phyloP scores from a whole-genome alignment of 2,797 vertebrate genomes.

The Aselliscus stoliczkanus region DNA sequence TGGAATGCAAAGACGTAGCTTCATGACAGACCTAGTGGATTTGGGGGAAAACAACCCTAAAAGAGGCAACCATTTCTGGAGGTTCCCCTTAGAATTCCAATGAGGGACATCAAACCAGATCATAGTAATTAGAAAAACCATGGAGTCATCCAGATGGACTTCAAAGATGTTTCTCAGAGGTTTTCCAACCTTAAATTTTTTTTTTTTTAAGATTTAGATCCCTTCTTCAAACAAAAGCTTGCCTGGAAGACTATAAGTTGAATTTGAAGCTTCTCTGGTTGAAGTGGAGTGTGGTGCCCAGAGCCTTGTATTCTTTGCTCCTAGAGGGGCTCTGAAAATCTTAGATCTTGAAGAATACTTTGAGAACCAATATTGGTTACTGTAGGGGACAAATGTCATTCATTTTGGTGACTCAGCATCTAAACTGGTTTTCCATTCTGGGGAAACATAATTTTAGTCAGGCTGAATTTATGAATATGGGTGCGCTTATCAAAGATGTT shows the following conservation, averaged over 20 bases:
- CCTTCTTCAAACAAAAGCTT: not conserved
- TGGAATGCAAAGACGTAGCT: not conserved
- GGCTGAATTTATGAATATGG: not conserved
- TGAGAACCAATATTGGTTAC: not conserved
- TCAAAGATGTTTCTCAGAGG: not conserved
- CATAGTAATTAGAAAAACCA: not conserved
- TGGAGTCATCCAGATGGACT: not conserved
- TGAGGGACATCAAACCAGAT: not conserved
- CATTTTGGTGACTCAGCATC: not conserved
- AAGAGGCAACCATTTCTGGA: not conserved
- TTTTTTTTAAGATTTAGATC: not conserved
- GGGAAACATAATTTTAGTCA: not conserved
- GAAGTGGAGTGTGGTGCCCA: not conserved
- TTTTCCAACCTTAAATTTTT: not conserved
- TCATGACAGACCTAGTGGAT: not conserved
- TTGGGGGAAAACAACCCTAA: not conserved
- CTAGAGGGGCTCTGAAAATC: not conserved
- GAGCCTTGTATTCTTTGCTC: not conserved
- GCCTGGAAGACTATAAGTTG: not conserved
- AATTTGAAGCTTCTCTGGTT: not conserved
- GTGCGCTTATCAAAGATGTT: not conserved
- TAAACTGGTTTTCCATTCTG: not conserved
- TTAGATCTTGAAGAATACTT: not conserved
- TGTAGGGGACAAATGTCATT: not conserved
- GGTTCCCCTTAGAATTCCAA: not conserved